A percentile compares a stretch with the other conserved stretches of the same genome.
phyloP scores from a whole-genome alignment of 2,888 invertebrate genomes.

The Meteorus colon region DNA sequence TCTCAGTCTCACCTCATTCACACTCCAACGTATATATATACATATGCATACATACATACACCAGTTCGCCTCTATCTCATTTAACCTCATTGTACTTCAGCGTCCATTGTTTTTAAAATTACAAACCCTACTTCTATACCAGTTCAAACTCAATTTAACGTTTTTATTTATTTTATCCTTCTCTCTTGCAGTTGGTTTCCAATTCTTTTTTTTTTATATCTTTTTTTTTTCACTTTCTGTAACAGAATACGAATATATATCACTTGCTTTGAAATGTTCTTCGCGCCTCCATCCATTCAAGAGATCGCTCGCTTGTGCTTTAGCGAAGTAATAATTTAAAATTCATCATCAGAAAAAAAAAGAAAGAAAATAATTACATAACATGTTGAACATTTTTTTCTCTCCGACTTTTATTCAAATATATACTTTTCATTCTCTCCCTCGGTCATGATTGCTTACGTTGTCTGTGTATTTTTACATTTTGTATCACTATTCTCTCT shows the following conservation, averaged over 20 bases:
- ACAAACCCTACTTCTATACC: conserved; percentile 69
- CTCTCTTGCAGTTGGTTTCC: conserved; percentile 20
- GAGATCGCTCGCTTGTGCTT: background rate
- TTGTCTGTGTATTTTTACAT: background rate
- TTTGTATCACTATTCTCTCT: background rate
- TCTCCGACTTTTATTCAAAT: background rate
- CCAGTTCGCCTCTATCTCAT: conserved; percentile 71
- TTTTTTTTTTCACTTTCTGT: conserved; percentile 13
- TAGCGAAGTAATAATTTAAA: background rate
- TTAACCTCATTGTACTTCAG: conserved; percentile 72
- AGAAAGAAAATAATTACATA: background rate
- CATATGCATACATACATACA: conserved; percentile 40
- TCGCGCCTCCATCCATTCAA: background rate
- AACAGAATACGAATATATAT: background rate
- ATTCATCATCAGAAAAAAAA: background rate
- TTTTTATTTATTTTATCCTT: conserved; percentile 33
- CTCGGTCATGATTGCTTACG: background rate
- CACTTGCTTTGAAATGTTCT: conserved; percentile 25
- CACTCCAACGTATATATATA: conserved; percentile 53
- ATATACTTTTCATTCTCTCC: background rate
- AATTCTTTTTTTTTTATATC: conserved; percentile 20
- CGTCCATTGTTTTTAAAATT: conserved; percentile 73
- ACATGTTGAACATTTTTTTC: background rate
- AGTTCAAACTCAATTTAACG: conserved; percentile 42
- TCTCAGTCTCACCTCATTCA: conserved; percentile 56